Conservation (phyloP, 37 sponge, comb jelly and placozoan species). For the Agelas oroides region DNA sequence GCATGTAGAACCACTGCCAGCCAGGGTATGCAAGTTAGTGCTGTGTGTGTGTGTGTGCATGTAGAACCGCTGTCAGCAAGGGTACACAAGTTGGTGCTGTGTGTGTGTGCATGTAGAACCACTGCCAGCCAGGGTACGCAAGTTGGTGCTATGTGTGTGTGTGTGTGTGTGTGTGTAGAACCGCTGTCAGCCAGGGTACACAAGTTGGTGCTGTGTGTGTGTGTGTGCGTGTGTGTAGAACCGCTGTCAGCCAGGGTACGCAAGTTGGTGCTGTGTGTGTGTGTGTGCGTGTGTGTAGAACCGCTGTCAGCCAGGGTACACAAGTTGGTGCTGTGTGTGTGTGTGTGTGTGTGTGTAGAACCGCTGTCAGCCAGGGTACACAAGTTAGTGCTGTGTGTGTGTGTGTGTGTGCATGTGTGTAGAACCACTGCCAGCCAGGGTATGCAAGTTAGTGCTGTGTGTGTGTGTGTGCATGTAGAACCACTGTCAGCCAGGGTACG, state of each 20-base stretch:
- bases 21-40: too few species aligned
- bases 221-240: not conserved
- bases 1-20: not conserved
- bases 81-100: not conserved
- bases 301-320: slow-evolving; percentile 46
- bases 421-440: slow-evolving; percentile 64
- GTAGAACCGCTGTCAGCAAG: slow-evolving; percentile 64
- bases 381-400: too few species aligned
- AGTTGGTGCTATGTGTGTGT: too few species aligned
- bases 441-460: not conserved
- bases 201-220: not conserved
- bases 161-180: too few species aligned
- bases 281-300: too few species aligned
- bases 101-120: not conserved
- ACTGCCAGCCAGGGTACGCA: not conserved
- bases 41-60: too few species aligned
- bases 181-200: slow-evolving; percentile 46
- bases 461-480: not conserved
- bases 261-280: too few species aligned
- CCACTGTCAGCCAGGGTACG: not conserved
- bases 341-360: not conserved
- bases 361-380: not conserved
- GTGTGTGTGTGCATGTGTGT: too few species aligned
- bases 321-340: not conserved
- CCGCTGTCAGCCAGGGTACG: not conserved